A percentile compares a stretch with the other conserved stretches of the same genome.
Evolutionary conservation across 2,888 invertebrate species (phyloP).

Genomic region (Drosophila pseudotalamancana): DNA sequence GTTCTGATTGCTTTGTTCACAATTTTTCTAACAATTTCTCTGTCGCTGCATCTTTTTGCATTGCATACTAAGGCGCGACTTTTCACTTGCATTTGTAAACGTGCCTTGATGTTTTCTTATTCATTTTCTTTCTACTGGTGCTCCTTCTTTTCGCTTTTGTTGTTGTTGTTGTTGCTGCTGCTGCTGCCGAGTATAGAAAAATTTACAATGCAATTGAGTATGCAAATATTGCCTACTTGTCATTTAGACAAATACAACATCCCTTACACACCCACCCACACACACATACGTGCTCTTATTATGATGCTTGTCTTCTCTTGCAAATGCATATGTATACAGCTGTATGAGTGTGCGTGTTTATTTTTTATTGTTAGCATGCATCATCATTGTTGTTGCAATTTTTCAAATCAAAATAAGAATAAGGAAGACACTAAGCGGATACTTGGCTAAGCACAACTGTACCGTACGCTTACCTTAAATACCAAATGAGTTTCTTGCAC

Average conservation of each 20-base stretch:
- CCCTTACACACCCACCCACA: neutral
- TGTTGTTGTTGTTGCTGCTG: conserved; percentile 14
- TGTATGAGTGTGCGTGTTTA: conserved; percentile 18
- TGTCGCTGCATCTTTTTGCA: conserved; percentile 68
- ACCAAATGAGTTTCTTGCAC: neutral
- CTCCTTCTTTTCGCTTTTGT: neutral
- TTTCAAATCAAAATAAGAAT: conserved; percentile 75
- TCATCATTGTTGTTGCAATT: conserved; percentile 74
- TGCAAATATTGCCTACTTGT: conserved; percentile 83
- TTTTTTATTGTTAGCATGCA: conserved; percentile 63
- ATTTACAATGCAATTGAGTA: conserved; percentile 84
- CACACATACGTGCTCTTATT: conserved; percentile 1
- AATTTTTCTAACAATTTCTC: conserved; percentile 72
- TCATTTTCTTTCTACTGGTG: conserved; percentile 10
- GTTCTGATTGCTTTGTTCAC: conserved; percentile 78
- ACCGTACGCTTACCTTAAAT: conserved; percentile 15
- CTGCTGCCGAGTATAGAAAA: conserved; percentile 67
- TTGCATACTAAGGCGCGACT: conserved; percentile 78
- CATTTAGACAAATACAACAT: conserved; percentile 73
- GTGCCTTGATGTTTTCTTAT: conserved; percentile 35
- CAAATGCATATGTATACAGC: conserved; percentile 38
- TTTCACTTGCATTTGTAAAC: conserved; percentile 52
- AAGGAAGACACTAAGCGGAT: conserved; percentile 40
- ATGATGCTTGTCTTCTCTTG: conserved; percentile 22
- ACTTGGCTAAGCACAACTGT: conserved; percentile 52